Percentiles rank a stretch among this genome's conserved stretches.
phyloP scores from a whole-genome alignment of 2,888 invertebrate species.

The Phyllotreta striolata region DNA sequence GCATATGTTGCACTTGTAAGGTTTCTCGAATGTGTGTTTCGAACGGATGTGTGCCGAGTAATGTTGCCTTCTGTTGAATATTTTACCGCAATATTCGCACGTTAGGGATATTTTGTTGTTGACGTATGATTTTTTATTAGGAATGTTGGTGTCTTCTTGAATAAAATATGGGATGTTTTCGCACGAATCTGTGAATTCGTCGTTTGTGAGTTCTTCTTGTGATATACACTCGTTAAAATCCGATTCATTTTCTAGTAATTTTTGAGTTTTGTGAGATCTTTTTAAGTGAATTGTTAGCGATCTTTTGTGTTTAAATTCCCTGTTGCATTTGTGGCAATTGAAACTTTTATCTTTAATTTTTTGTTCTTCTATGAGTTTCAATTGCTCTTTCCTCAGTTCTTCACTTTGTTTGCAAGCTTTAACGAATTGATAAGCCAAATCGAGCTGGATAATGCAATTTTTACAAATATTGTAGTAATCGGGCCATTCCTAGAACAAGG shows the following conservation, averaged over 20 bases:
- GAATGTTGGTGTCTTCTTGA: constrained; percentile 37
- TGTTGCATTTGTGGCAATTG: constrained; percentile 46
- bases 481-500: constrained; percentile 43
- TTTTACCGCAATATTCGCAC: constrained; percentile 50
- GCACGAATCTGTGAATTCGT: background rate
- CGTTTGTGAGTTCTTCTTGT: background rate
- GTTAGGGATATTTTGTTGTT: constrained; percentile 43
- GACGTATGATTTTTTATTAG: constrained; percentile 33
- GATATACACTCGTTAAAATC: constrained; percentile 7
- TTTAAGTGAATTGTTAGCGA: constrained; percentile 46
- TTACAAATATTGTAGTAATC: constrained; percentile 41
- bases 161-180: constrained; percentile 24
- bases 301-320: constrained; percentile 46
- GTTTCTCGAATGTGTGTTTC: constrained; percentile 51
- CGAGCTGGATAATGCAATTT: constrained; percentile 40
- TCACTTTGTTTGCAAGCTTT: constrained; percentile 43
- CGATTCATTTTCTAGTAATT: constrained; percentile 17
- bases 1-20: constrained; percentile 49
- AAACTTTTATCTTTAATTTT: constrained; percentile 31
- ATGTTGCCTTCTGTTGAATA: constrained; percentile 49
- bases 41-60: constrained; percentile 49
- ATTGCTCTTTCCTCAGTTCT: constrained; percentile 39
- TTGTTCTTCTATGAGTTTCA: constrained; percentile 31
- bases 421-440: constrained; percentile 43
- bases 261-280: constrained; percentile 36